Conservation (phyloP, 2,113 vertebrate genomes). For the Sisor rabdophorus region DNA sequence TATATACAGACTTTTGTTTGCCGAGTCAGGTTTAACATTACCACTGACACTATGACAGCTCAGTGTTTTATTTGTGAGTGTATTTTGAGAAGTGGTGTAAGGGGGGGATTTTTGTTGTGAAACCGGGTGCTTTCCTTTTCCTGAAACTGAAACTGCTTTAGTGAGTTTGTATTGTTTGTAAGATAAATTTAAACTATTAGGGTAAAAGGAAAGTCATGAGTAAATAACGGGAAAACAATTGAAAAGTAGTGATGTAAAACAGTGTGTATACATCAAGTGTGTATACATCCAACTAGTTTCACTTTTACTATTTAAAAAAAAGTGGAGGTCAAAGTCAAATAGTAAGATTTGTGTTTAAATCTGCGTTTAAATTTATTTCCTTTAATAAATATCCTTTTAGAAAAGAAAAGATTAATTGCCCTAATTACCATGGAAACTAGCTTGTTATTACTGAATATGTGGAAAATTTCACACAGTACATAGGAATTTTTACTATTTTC, state of each 20-base stretch:
- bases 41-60: neutral
- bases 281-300: slow-evolving; percentile 1
- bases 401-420: too few species aligned
- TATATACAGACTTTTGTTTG: neutral
- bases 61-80: neutral
- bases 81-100: neutral
- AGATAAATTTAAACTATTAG: neutral
- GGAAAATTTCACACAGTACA: neutral
- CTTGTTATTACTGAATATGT: too few species aligned
- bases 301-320: slow-evolving; percentile 4
- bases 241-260: too few species aligned
- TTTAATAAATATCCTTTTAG: too few species aligned
- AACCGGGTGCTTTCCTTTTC: neutral
- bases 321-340: neutral
- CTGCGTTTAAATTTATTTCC: neutral
- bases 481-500: too few species aligned
- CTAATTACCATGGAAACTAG: too few species aligned
- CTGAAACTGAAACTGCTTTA: neutral
- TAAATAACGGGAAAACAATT: neutral
- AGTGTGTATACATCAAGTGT: neutral
- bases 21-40: neutral
- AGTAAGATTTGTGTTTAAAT: neutral
- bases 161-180: too few species aligned
- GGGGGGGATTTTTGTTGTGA: neutral
- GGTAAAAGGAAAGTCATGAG: neutral